Percentiles rank a stretch among this genome's conserved stretches.
Evolutionary conservation across 2,888 invertebrate genomes (phyloP).

Genomic region (Pyrocoelia pectoralis): DNA sequence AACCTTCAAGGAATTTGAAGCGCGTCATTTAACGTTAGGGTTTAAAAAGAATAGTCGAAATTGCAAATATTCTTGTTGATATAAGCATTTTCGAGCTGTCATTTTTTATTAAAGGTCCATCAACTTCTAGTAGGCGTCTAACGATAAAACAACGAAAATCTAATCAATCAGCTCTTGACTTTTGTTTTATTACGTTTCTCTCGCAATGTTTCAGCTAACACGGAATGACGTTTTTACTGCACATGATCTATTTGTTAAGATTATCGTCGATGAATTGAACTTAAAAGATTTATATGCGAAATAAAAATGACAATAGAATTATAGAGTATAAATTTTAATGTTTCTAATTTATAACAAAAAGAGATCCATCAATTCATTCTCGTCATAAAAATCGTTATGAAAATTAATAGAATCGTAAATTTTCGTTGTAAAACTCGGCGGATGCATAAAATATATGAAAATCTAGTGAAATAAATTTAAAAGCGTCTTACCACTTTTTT

Average conservation of each 20-base stretch:
- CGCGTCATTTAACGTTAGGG: too few relatives aligned
- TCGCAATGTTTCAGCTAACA: too few relatives aligned
- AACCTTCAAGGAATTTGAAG: too few relatives aligned
- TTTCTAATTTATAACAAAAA: background rate
- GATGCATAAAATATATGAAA: background rate
- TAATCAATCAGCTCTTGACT: background rate
- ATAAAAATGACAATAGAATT: background rate
- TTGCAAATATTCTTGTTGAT: too few relatives aligned
- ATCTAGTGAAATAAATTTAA: background rate
- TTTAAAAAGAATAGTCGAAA: too few relatives aligned
- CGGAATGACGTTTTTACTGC: too few relatives aligned
- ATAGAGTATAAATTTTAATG: background rate
- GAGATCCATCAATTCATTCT: background rate
- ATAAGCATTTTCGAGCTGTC: background rate
- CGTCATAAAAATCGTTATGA: background rate
- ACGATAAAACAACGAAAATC: background rate
- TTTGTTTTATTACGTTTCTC: background rate
- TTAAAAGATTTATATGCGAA: background rate
- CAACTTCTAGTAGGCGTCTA: background rate
- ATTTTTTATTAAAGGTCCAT: background rate
- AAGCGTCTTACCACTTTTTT: background rate
- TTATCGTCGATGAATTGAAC: too few relatives aligned
- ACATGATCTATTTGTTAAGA: too few relatives aligned
- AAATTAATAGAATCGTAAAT: conserved; percentile 1
- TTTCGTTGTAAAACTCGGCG: background rate